These are phyloP conservation scores for Oxyura jamaicensis DNA, from an alignment of 2,113 vertebrate species.

Conservation along the genomic window DNA sequence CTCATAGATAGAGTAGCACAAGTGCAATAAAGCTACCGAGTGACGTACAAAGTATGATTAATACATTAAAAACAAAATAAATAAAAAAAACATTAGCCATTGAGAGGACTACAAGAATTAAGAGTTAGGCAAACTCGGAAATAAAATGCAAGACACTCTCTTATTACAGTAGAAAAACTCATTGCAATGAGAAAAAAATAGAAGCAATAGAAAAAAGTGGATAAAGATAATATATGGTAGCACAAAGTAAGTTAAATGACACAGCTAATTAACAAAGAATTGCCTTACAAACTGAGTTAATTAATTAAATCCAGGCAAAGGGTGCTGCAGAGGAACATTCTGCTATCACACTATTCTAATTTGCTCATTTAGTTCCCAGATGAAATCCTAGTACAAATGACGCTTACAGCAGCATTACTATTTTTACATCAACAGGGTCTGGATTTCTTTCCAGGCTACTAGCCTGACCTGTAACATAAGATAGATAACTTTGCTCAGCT, in stretches of 20 bases:
- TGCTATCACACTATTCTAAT: background rate
- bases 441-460: background rate
- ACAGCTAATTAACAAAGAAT: background rate
- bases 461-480: background rate
- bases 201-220: background rate
- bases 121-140: background rate
- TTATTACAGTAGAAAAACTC: background rate
- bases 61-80: background rate
- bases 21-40: background rate
- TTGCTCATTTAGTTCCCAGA: background rate
- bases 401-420: background rate
- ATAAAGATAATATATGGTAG: background rate
- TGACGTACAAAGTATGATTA: background rate
- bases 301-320: constrained; percentile 7
- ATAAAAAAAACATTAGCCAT: background rate
- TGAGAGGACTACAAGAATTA: background rate
- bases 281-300: background rate
- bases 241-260: background rate
- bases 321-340: background rate
- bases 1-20: background rate
- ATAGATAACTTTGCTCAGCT: background rate
- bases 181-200: background rate
- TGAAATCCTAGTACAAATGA: background rate
- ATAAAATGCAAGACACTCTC: background rate
- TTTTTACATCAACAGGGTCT: rapidly evolving